Evolutionary conservation across 2,113 vertebrate genomes (phyloP).

Genomic region (Castor canadensis): DNA sequence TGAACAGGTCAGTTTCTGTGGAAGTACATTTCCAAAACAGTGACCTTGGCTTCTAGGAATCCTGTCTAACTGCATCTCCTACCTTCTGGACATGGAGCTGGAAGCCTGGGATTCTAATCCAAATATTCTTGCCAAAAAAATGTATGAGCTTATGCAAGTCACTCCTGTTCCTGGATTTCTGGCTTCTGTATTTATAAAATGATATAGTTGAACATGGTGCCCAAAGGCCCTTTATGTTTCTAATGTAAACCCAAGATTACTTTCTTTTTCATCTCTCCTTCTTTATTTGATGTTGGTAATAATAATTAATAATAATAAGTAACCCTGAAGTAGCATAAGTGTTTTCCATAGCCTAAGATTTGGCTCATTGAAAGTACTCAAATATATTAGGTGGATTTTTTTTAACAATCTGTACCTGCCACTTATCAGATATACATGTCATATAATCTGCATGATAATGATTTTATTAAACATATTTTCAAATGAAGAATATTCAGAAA

Average conservation of each 20-base stretch:
- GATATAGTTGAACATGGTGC: background rate
- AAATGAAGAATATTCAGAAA: background rate
- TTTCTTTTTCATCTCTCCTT: background rate
- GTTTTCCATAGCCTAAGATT: background rate
- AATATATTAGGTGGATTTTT: background rate
- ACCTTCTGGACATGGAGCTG: background rate
- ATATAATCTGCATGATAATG: background rate
- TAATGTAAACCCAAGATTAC: background rate
- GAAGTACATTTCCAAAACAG: background rate
- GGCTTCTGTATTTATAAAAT: background rate
- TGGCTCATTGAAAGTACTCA: background rate
- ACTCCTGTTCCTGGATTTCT: background rate
- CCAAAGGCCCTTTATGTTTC: background rate
- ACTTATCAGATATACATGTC: background rate
- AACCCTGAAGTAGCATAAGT: background rate
- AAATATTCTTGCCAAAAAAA: background rate
- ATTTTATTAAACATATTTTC: slow-evolving; percentile 30
- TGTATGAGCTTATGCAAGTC: background rate
- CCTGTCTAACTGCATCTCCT: background rate
- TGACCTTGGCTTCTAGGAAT: background rate
- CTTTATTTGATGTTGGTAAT: background rate
- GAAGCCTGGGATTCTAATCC: background rate
- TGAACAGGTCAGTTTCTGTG: background rate
- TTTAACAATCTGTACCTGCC: background rate
- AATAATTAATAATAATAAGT: background rate